Base-by-base conservation (phyloP, 2,113 vertebrate species). In the Carassius gibelio region DNA sequence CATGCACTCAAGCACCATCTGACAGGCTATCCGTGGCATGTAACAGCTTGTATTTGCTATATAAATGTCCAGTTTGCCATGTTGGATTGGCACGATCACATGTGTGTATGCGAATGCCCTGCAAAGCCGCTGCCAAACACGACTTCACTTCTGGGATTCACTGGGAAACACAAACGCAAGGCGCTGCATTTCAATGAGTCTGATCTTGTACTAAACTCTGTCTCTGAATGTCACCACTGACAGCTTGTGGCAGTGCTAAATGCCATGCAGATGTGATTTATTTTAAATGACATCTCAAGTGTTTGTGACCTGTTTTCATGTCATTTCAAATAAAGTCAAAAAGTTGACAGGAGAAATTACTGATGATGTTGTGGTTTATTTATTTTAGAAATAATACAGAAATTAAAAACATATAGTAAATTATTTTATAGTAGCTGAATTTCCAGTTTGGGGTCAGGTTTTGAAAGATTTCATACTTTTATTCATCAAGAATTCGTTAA, bases 1-100 rank as follows among this genome's bases (percentile, higher is more conserved):
- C 6, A 81, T 69, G 42, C 45, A 86, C 55, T 66, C 61, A 82
- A 34, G 52, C 34, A 82, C 26, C n/a, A 14, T 45, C 72, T 19
- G 26, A 36, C 34, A 57, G 30, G 50, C 26, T 34, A 19, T 77
- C 55, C 23, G 10, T 38, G 34, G 30, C 19, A 61, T 26, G 34
- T 21, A 21, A 36, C 76, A 13, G 36, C 76, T 61, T 11, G 30
- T 42, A 8, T 23, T 52, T 36, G 6, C 55, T 15, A 5, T 38
- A 7, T 15, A 14, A 42, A 7, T 5, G 19, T 62, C 55, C 55
- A 79, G 55, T 62, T 61, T 79, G 21, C 19, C 36, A 15, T 19
- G 19, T 59, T 78, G 76, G 55, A 61, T 61, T 3, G 0, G 3
- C 75, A 38, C 26, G 21, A 38, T 19, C 6, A 52, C 26, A 50